These are phyloP conservation scores for Aromia moschata DNA, from an alignment of 2,888 invertebrate genomes.

Conservation along the genomic window DNA sequence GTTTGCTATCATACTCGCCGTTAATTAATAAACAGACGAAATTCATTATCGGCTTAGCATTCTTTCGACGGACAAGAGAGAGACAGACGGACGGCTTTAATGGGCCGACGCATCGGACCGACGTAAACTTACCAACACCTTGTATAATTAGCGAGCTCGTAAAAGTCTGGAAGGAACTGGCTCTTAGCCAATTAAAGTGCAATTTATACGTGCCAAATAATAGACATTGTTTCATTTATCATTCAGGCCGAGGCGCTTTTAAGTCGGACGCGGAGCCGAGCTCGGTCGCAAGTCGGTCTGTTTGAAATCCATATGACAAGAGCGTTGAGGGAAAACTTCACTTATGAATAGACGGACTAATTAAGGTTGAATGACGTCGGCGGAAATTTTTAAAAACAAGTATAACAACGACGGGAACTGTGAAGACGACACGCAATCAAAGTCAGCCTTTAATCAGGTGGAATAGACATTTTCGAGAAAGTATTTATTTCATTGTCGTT, in stretches of 20 bases:
- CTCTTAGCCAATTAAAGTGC: not conserved
- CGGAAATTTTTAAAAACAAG: not conserved
- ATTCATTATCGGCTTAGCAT: no score
- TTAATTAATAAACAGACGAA: no score
- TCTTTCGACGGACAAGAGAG: no score
- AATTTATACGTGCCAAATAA: not conserved
- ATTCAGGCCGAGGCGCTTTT: not conserved
- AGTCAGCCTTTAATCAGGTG: no score
- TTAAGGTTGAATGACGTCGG: not conserved
- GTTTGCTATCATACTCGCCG: no score
- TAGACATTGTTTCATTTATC: not conserved
- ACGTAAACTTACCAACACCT: no score
- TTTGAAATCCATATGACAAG: not conserved
- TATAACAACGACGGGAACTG: no score
- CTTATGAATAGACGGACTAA: not conserved
- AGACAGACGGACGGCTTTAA: no score
- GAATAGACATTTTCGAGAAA: no score
- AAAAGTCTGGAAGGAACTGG: not conserved
- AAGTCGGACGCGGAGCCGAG: not conserved
- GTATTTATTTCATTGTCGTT: no score
- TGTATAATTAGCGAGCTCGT: not conserved
- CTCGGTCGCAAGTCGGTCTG: not conserved
- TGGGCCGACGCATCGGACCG: no score
- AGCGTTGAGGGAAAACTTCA: not conserved
- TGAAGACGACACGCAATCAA: no score